These are phyloP conservation scores for Peromyscus aztecus DNA, from an alignment of 2,797 vertebrate species.

Conservation along the genomic window DNA sequence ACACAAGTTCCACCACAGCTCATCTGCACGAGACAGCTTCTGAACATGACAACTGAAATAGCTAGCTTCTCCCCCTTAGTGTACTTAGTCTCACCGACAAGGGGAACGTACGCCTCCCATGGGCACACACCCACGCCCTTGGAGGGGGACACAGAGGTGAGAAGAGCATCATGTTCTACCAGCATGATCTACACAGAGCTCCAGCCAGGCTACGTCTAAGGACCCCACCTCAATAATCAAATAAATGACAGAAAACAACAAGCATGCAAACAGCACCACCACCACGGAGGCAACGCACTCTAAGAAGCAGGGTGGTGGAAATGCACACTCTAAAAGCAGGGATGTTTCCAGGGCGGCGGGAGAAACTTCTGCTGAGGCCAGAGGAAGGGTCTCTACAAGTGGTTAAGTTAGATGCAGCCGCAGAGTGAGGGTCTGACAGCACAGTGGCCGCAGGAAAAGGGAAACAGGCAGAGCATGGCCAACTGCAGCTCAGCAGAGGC, in stretches of 20 bases:
- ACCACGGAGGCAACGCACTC: background rate
- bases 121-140: background rate
- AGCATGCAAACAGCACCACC: background rate
- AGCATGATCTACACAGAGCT: background rate
- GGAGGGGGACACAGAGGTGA: background rate
- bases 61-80: background rate
- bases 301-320: background rate
- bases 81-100: background rate
- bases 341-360: background rate
- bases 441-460: background rate
- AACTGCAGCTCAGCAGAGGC: background rate
- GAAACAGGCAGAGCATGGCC: background rate
- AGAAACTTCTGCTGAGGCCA: background rate
- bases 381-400: background rate
- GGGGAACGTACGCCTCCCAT: background rate
- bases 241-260: background rate
- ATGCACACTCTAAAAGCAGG: too few relatives aligned
- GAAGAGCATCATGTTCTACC: background rate
- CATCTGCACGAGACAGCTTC: background rate
- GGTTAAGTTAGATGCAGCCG: background rate
- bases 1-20: too few relatives aligned
- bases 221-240: background rate
- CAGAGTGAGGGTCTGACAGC: background rate
- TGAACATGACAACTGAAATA: accelerated
- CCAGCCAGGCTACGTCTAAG: background rate